These are phyloP conservation scores for Megamerina dolium DNA, from an alignment of 2,888 invertebrate genomes.

Conservation along the genomic window DNA sequence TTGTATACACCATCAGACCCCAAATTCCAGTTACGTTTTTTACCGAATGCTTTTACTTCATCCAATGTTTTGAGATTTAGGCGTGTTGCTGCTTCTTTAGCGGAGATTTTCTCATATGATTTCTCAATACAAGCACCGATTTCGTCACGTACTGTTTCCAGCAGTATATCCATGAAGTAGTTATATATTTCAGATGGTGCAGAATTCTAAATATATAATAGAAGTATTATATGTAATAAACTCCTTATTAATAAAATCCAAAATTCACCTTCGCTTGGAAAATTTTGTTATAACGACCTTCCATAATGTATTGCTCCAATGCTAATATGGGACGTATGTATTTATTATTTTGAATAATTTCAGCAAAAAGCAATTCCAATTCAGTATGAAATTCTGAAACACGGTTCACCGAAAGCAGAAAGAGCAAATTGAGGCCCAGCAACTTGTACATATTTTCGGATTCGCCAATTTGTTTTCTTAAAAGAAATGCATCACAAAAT, in stretches of 20 bases:
- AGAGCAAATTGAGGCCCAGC: slow-evolving; percentile 87
- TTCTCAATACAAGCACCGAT: slow-evolving; percentile 96
- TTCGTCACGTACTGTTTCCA: slow-evolving; percentile 93
- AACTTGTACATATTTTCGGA: slow-evolving; percentile 92
- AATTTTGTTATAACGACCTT: slow-evolving; percentile 97
- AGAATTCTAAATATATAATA: slow-evolving; percentile 68
- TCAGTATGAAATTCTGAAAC: slow-evolving; percentile 99
- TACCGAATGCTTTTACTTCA: slow-evolving; percentile 73
- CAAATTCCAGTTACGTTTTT: slow-evolving; percentile 79
- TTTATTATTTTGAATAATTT: slow-evolving; percentile 85
- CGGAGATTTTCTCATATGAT: slow-evolving; percentile 85
- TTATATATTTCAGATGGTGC: slow-evolving; percentile 95
- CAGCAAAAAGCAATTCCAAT: slow-evolving; percentile 84
- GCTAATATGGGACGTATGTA: slow-evolving; percentile 93
- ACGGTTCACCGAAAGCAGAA: slow-evolving; percentile 88
- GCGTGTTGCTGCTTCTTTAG: slow-evolving; percentile 82
- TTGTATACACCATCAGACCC: slow-evolving; percentile 73
- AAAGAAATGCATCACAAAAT: slow-evolving; percentile 1
- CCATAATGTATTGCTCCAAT: slow-evolving; percentile 97
- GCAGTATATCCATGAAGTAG: slow-evolving; percentile 91
- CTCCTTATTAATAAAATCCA: not conserved
- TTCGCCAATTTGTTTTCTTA: slow-evolving; percentile 73
- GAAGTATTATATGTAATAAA: too few species aligned
- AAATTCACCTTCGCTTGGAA: slow-evolving; percentile 70
- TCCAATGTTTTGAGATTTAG: slow-evolving; percentile 75